Percentiles rank a stretch among this genome's conserved stretches.
Conservation (phyloP, 2,888 invertebrate species). For the Ectropis crepuscularia region DNA sequence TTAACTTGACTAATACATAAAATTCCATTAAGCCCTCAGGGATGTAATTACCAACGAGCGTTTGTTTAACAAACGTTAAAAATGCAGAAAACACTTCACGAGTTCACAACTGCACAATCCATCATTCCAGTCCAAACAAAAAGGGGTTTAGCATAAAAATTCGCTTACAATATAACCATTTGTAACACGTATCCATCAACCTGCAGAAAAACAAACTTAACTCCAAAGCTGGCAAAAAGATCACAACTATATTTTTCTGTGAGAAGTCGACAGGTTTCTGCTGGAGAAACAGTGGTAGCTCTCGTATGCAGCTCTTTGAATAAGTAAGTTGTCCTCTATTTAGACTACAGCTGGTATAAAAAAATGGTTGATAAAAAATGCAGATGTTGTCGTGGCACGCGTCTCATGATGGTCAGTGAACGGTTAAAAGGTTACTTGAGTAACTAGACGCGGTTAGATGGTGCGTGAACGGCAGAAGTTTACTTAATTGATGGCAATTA, state of each 20-base stretch:
- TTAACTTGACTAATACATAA: background rate
- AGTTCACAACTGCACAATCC: constrained; percentile 21
- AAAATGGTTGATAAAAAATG: constrained; percentile 14
- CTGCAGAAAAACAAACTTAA: constrained; percentile 5
- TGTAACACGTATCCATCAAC: constrained; percentile 21
- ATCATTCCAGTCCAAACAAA: constrained; percentile 20
- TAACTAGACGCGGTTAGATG: constrained; percentile 12
- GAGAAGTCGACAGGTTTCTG: background rate
- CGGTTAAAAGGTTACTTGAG: constrained; percentile 37
- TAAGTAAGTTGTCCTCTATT: background rate
- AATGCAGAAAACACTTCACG: constrained; percentile 12
- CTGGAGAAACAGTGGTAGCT: background rate
- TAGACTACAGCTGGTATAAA: constrained; percentile 10
- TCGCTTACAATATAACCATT: constrained; percentile 27
- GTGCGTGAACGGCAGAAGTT: no score
- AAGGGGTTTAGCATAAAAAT: constrained; percentile 25
- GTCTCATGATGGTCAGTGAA: constrained; percentile 25
- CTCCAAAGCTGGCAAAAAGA: background rate
- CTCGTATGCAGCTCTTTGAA: background rate
- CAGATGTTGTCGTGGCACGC: constrained; percentile 31
- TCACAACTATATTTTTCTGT: background rate
- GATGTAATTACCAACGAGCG: constrained; percentile 1
- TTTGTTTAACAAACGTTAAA: constrained; percentile 18
- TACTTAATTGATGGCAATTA: no score
- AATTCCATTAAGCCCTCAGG: constrained; percentile 7